Conservation (phyloP, 2,797 vertebrate species). For the Pseudomugil gertrudae region DNA sequence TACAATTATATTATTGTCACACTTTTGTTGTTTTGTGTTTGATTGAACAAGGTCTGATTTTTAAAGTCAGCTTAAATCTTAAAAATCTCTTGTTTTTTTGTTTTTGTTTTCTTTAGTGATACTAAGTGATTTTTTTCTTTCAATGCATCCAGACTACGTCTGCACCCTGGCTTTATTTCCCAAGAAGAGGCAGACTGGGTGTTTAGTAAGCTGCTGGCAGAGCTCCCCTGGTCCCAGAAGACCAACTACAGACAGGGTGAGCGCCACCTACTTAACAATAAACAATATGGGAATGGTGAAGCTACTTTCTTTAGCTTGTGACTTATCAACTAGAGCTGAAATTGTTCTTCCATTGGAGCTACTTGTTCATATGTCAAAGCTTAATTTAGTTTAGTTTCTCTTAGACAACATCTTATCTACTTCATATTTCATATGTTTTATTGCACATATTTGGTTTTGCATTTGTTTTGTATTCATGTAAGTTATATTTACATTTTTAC, state of each 20-base stretch:
- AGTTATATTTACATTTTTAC: not conserved
- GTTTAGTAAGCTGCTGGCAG: conserved; percentile 87
- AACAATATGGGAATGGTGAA: not conserved
- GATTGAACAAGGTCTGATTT: no score
- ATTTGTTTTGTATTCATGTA: no score
- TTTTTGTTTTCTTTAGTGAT: not conserved
- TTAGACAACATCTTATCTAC: not conserved
- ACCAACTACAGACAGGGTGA: conserved; percentile 83
- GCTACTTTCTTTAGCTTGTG: conserved; percentile 5
- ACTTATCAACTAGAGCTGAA: not conserved
- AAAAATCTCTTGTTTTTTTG: not conserved
- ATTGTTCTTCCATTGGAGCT: conserved; percentile 8
- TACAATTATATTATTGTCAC: not conserved
- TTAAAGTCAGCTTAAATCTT: not conserved
- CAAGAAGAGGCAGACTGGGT: conserved; percentile 89
- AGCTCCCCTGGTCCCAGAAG: conserved; percentile 93
- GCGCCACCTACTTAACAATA: conserved; percentile 14
- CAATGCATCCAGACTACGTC: conserved; percentile 76
- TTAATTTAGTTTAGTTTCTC: no score
- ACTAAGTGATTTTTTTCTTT: conserved; percentile 7
- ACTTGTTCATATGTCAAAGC: not conserved
- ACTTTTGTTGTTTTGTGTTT: not conserved
- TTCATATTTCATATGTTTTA: no score
- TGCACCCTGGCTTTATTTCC: conserved; percentile 87
- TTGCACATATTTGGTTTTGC: no score